Evolutionary conservation across 2,113 vertebrate genomes (phyloP), one percentile per base, ranked within the genome.

Genomic region (Pungitius pungitius): DNA sequence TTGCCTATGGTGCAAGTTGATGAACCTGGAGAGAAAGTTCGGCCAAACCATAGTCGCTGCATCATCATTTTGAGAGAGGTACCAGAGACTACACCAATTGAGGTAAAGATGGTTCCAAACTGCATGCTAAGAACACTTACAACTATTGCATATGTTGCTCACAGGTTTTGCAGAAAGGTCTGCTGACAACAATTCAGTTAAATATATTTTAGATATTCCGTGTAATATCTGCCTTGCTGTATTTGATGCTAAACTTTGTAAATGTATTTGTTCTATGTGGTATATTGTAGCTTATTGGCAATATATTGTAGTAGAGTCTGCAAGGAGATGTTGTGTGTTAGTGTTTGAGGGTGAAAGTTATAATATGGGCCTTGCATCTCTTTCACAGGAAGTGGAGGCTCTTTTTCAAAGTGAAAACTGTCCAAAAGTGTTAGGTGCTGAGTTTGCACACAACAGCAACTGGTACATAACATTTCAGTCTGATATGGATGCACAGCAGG

Each of bases 401-500:
- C 94, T 99, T 69, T 99, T 99, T 80, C 94, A 96, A 91, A 96
- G 94, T 35, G 96, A 97, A 79, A 96, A 95, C 85, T 99, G 97
- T 82, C 98, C 98, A 10, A 96, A 96, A 87, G 95, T 96, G 80
- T 95, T 99, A 85, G 96, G 96, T 89, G 96, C 95, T 87, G 96
- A 99, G 85, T 98, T 99, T 94, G 98, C 97, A 61, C 97, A 99
- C 92, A 99, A 99, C 92, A 99, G 96, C 93, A 99, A 94, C 94
- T 99, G 98, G 98, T 99, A 99, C 91, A 94, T 99, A 78, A 99
- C 97, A 78, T 99, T 99, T 94, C 96, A 98, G 90, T 98, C 98
- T 0, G 97, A 99, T 61, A 97, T 96, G 7, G 98, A 99, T 73
- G 98, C 98, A 1, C 96, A 96, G 8, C 95, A 99, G 97, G 98